Evolutionary conservation across 1,140 invertebrate genomes (phyloP), one percentile per base, ranked within the genome.

Genomic region (Macrocentrus cingulum): DNA sequence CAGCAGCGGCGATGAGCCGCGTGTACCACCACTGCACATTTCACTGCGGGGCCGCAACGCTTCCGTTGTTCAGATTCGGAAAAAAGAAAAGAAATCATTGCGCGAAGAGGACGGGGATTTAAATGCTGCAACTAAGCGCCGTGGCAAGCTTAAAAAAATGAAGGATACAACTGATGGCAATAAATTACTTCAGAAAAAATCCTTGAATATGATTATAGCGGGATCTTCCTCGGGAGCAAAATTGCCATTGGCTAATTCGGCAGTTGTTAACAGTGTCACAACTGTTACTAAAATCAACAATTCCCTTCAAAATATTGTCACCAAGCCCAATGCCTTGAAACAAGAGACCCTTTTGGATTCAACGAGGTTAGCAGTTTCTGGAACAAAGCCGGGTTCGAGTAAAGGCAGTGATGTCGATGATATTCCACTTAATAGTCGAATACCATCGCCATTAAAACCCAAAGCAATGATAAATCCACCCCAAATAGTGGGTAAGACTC

Each of bases 1-100:
- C 42, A 25, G 44, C 11, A 56, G 56, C 58, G 82, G 83, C 1
- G 87, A 87, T 56, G 91, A 93, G 66, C 87, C 89, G 1, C 81
- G 91, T 56, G 92, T 95, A 15, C 92, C 93, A 18, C 92, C 92
- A 1, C 79, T 95, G 66, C 92, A 95, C 70, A 95, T 95, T 66
- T 92, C 91, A 48, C 77, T 95, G 44, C 82, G 91, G 60, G 92
- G 92, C 6, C 81, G 90, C 41, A 93, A 93, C 77, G 89, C 90
- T 11, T 90, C 89, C n/a, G 90, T 95, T 25, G 92, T 95, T 46
- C 91, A 91, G 59, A 89, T 88, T 66, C 87, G 88, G 11, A 87
- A 88, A 55, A 90, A 90, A 63, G 88, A 90, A 64, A 89, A 88
- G 65, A 88, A 88, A 60, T 64, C 66, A 66, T 66, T 71, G 8